A percentile compares a stretch with the other conserved stretches of the same genome.
Conservation (phyloP, 2,888 invertebrate species). For the Neria commutata region DNA sequence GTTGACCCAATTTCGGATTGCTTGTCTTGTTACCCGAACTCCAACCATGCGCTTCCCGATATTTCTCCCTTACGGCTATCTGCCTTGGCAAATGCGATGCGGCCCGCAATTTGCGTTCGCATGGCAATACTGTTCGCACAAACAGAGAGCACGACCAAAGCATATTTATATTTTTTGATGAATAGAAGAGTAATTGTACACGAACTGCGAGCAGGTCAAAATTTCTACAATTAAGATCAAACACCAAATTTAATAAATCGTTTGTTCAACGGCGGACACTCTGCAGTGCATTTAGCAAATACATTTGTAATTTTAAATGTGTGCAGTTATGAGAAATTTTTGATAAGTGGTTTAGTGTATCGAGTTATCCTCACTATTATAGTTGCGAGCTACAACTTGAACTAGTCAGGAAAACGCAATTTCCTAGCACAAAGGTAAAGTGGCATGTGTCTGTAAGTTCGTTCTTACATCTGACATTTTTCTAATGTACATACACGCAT, state of each 20-base stretch:
- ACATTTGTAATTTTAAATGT: neutral
- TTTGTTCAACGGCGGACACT: slow-evolving; percentile 18
- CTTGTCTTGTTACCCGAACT: too few relatives aligned
- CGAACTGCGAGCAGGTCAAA: slow-evolving; percentile 31
- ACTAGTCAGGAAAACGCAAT: too few relatives aligned
- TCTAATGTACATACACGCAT: too few relatives aligned
- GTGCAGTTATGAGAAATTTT: neutral
- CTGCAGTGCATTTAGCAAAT: slow-evolving; percentile 12
- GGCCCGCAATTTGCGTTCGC: neutral
- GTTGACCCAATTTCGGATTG: too few relatives aligned
- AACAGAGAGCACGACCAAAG: slow-evolving; percentile 14
- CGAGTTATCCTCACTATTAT: too few relatives aligned
- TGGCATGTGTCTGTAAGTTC: too few relatives aligned
- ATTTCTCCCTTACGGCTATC: neutral
- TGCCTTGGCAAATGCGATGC: neutral
- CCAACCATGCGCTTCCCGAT: too few relatives aligned
- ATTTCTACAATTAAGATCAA: slow-evolving; percentile 36
- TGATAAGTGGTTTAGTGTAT: neutral
- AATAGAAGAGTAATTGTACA: slow-evolving; percentile 31
- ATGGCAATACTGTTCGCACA: slow-evolving; percentile 13
- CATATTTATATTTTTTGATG: slow-evolving; percentile 21
- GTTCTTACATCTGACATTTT: too few relatives aligned
- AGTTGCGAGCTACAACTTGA: neutral
- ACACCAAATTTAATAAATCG: slow-evolving; percentile 33
- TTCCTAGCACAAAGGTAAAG: too few relatives aligned